Percentiles rank a stretch among this genome's conserved stretches.
Evolutionary conservation across 2,888 invertebrate genomes (phyloP).

Genomic region (Drosophila subquinaria): DNA sequence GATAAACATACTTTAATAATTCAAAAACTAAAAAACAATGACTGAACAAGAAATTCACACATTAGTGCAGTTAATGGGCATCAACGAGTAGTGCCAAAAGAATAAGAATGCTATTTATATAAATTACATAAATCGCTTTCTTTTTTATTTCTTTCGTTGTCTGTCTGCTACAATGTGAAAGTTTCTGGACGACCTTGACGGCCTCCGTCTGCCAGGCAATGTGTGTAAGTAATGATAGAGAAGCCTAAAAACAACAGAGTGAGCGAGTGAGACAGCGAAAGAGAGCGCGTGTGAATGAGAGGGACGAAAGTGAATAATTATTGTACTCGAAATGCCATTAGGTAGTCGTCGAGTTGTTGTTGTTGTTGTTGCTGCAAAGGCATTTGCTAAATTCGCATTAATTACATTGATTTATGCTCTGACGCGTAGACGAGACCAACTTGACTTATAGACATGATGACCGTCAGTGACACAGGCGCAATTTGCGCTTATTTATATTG

Average conservation of each 20-base stretch:
- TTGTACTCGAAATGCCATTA: slow-evolving; percentile 70
- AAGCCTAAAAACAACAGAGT: slow-evolving; percentile 36
- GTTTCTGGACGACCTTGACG: slow-evolving; percentile 42
- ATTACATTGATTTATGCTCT: slow-evolving; percentile 79
- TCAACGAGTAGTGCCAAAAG: slow-evolving; percentile 27
- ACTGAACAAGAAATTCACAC: not conserved
- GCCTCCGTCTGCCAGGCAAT: slow-evolving; percentile 8
- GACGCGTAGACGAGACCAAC: slow-evolving; percentile 49
- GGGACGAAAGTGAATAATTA: slow-evolving; percentile 71
- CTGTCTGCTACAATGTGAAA: slow-evolving; percentile 11
- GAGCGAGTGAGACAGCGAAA: not conserved
- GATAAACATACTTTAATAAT: too few relatives aligned
- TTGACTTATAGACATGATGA: slow-evolving; percentile 67
- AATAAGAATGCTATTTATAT: slow-evolving; percentile 63
- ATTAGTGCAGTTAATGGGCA: slow-evolving; percentile 1
- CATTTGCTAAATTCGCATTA: slow-evolving; percentile 76
- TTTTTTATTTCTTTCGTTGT: not conserved
- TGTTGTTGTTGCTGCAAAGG: not conserved
- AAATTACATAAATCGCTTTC: slow-evolving; percentile 43
- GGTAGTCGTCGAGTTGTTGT: slow-evolving; percentile 28
- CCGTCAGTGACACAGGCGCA: slow-evolving; percentile 51
- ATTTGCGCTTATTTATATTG: slow-evolving; percentile 53
- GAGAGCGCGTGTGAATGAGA: not conserved
- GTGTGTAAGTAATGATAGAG: slow-evolving; percentile 60
- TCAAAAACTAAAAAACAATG: too few relatives aligned